Percentiles rank a stretch among this genome's conserved stretches.
phyloP scores from a whole-genome alignment of 2,888 invertebrate genomes.

The Eupeodes latifasciatus region DNA sequence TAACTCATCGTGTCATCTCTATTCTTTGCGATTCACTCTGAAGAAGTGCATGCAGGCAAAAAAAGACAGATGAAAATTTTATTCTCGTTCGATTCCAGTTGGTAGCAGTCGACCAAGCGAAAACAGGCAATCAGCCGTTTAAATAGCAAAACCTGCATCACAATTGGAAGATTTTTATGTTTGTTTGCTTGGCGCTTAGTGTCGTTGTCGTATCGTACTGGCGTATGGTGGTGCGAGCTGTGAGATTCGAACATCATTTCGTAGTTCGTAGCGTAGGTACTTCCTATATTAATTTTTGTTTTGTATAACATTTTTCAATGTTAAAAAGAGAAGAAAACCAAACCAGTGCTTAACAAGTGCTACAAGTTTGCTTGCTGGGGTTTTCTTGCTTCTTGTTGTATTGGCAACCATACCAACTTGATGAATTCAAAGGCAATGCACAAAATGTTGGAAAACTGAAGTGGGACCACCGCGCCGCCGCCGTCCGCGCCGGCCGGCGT shows the following conservation, averaged over 20 bases:
- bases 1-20: slow-evolving; percentile 70
- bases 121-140: slow-evolving; percentile 72
- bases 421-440: slow-evolving; percentile 42
- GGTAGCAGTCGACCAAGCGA: slow-evolving; percentile 72
- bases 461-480: background rate
- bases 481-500: too few species aligned
- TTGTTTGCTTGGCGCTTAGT: background rate
- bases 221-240: too few species aligned
- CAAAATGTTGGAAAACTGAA: slow-evolving; percentile 45
- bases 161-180: slow-evolving; percentile 3
- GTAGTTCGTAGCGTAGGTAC: too few species aligned
- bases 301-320: background rate
- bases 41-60: slow-evolving; percentile 66
- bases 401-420: slow-evolving; percentile 59
- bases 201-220: too few species aligned
- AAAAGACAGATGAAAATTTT: slow-evolving; percentile 44
- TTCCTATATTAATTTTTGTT: background rate
- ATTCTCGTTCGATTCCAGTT: slow-evolving; percentile 72
- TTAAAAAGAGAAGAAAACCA: background rate
- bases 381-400: slow-evolving; percentile 57
- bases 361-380: slow-evolving; percentile 10
- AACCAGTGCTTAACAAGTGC: background rate
- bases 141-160: slow-evolving; percentile 28
- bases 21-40: slow-evolving; percentile 67
- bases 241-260: background rate